Percentiles rank a stretch among this genome's conserved stretches.
Conservation (phyloP, 2,888 invertebrate species). For the Athetis lepigone region DNA sequence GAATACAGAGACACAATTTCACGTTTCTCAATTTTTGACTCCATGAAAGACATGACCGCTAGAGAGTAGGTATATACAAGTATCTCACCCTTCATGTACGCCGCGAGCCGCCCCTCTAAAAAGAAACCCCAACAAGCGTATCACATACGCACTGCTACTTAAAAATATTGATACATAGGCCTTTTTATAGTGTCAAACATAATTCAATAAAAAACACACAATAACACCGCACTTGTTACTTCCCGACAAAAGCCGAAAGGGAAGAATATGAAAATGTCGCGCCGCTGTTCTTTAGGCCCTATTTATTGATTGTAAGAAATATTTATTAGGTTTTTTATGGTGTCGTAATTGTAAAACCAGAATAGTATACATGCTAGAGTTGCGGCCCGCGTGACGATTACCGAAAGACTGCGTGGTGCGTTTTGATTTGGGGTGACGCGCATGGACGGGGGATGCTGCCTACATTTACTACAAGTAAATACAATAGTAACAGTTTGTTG, state of each 20-base stretch:
- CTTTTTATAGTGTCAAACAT: slow-evolving; percentile 67
- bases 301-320: slow-evolving; percentile 65
- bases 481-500: slow-evolving; percentile 63
- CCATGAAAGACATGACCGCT: slow-evolving; percentile 7
- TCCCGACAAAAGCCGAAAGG: slow-evolving; percentile 51
- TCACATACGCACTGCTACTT: slow-evolving; percentile 71
- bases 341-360: slow-evolving; percentile 62
- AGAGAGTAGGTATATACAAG: slow-evolving; percentile 60
- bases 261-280: slow-evolving; percentile 48
- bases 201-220: slow-evolving; percentile 69
- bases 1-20: not conserved
- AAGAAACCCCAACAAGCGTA: slow-evolving; percentile 66
- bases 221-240: slow-evolving; percentile 66
- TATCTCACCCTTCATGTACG: slow-evolving; percentile 87
- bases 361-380: slow-evolving; percentile 72
- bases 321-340: slow-evolving; percentile 65
- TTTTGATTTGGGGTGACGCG: slow-evolving; percentile 83
- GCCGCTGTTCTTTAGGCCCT: slow-evolving; percentile 59
- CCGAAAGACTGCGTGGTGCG: slow-evolving; percentile 84
- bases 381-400: slow-evolving; percentile 81
- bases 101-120: slow-evolving; percentile 72
- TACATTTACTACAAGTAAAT: slow-evolving; percentile 78
- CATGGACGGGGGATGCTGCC: slow-evolving; percentile 81
- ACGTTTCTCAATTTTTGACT: slow-evolving; percentile 1
- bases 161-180: slow-evolving; percentile 74